These are phyloP conservation scores for Zoanthus sansibaricus DNA, from an alignment of 92 coral and sea anemone species.

Conservation along the genomic window DNA sequence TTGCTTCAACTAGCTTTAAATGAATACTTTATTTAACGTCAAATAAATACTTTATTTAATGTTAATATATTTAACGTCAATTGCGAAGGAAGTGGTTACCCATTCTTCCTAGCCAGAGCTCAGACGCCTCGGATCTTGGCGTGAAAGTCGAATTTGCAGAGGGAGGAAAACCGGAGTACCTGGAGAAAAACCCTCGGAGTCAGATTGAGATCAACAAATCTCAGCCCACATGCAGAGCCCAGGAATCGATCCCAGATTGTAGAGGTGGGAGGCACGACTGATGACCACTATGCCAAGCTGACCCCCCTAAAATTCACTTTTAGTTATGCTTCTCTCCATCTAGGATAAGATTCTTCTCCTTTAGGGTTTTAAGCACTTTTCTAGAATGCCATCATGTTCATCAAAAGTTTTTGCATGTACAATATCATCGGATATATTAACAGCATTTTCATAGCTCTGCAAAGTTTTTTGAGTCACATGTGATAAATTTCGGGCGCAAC, in stretches of 20 bases:
- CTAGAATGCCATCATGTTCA: background rate
- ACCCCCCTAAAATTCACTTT: too few species aligned
- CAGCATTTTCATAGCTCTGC: constrained; percentile 30
- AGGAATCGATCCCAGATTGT: too few species aligned
- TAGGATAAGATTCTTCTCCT: constrained; percentile 25
- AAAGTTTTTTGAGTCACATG: constrained; percentile 25
- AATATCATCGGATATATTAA: constrained; percentile 28
- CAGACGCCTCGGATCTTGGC: too few species aligned
- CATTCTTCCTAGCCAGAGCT: too few species aligned
- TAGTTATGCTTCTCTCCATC: constrained; percentile 10
- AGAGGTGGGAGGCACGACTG: background rate
- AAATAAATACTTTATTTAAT: constrained; percentile 26
- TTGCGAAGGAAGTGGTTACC: too few species aligned
- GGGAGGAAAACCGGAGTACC: too few species aligned
- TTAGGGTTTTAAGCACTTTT: background rate
- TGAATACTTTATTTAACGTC: constrained; percentile 18
- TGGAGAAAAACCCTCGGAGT: too few species aligned
- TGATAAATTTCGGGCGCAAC: background rate
- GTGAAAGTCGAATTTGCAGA: too few species aligned
- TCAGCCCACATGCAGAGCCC: too few species aligned
- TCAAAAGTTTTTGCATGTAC: background rate
- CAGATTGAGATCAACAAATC: too few species aligned
- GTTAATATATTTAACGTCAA: too few species aligned
- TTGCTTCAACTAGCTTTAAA: background rate
- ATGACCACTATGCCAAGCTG: background rate